These are phyloP conservation scores for Benitochromis conjunctus DNA, from an alignment of 2,113 vertebrate species.

Conservation along the genomic window DNA sequence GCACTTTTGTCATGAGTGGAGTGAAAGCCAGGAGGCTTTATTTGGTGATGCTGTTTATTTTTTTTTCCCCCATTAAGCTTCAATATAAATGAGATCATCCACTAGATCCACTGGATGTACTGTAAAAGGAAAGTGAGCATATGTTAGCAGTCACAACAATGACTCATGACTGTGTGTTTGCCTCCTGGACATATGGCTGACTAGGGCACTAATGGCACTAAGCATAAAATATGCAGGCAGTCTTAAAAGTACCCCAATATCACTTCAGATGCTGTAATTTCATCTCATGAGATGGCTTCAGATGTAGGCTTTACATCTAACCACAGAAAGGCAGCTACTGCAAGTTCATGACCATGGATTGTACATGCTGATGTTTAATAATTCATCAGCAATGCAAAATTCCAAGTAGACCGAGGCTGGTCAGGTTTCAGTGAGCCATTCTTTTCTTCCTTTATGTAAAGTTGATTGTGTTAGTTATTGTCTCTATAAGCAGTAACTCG, in stretches of 20 bases:
- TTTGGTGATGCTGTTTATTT: not conserved
- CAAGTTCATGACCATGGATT: rapidly evolving
- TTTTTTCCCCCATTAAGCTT: not conserved
- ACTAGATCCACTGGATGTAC: not conserved
- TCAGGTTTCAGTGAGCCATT: not conserved
- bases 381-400: not conserved
- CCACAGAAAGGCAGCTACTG: not conserved
- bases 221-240: not conserved
- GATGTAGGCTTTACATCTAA: not conserved
- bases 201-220: not conserved
- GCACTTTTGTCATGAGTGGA: not conserved
- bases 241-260: not conserved
- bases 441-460: not conserved
- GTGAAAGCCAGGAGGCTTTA: not conserved
- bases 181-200: not conserved
- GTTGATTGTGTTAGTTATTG: not conserved
- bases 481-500: not conserved
- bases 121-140: not conserved
- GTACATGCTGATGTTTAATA: not conserved
- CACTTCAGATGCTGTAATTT: not conserved
- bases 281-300: not conserved
- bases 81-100: not conserved
- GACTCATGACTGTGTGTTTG: not conserved
- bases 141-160: not conserved
- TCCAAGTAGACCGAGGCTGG: not conserved